These are phyloP conservation scores for Campylorhamphus procurvoides DNA, from an alignment of 2,113 vertebrate genomes.

Conservation along the genomic window DNA sequence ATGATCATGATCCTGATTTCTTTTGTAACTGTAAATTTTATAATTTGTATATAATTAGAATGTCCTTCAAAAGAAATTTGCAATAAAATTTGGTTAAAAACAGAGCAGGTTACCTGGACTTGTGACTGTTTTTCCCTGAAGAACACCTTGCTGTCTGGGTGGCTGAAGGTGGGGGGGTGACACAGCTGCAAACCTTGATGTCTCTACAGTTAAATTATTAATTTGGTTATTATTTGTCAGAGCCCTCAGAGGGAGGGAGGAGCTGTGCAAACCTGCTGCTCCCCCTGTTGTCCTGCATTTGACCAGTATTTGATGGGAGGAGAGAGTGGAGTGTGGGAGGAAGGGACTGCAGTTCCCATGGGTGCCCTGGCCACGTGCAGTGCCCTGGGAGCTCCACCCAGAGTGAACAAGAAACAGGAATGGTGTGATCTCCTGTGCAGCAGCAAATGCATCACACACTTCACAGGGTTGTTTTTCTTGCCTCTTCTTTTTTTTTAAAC, in stretches of 20 bases:
- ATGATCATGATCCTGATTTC: not conserved
- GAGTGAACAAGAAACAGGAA: not conserved
- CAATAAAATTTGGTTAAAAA: constrained; percentile 43
- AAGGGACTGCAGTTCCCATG: not conserved
- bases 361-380: not conserved
- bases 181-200: not conserved
- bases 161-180: not conserved
- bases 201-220: not conserved
- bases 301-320: not conserved
- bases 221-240: not conserved
- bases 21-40: constrained; percentile 64
- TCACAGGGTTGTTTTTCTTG: not conserved
- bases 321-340: not conserved
- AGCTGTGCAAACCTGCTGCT: not conserved
- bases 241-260: not conserved
- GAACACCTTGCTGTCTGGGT: not conserved
- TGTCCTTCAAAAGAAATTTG: not conserved
- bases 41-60: constrained; percentile 46
- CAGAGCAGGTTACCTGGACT: not conserved
- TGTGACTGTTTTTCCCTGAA: not conserved
- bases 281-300: not conserved
- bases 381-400: not conserved
- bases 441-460: not conserved
- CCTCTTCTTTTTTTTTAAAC: not conserved
- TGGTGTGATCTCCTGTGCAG: not conserved